These are phyloP conservation scores for Cyanoliseus patagonus DNA, from an alignment of 2,113 vertebrate genomes.

Conservation along the genomic window DNA sequence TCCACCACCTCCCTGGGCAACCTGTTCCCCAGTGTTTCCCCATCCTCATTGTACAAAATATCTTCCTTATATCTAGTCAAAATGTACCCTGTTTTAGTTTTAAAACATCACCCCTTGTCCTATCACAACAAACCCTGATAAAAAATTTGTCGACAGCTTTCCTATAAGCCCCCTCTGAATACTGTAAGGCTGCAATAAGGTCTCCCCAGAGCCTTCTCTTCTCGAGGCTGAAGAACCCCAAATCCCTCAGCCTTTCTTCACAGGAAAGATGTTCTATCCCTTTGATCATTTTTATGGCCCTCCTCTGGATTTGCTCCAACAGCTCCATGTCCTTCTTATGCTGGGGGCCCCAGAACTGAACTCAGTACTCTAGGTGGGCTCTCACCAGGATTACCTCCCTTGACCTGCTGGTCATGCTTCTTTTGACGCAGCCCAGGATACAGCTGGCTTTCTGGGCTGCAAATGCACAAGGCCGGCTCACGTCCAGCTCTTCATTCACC, in stretches of 20 bases:
- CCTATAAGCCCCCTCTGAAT: not conserved
- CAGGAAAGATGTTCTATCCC: not conserved
- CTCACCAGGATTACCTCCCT: not conserved
- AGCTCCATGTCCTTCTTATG: not conserved
- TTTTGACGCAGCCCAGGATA: not conserved
- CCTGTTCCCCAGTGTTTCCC: not conserved
- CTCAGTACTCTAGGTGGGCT: not conserved
- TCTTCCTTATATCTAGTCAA: not conserved
- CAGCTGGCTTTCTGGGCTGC: not conserved
- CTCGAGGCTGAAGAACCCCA: not conserved
- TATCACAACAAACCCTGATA: not conserved
- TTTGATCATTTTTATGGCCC: not conserved
- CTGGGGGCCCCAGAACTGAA: not conserved
- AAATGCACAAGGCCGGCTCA: not conserved
- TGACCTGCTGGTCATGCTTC: too few relatives aligned
- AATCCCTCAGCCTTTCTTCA: not conserved
- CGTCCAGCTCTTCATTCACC: not conserved
- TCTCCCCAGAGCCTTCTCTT: not conserved
- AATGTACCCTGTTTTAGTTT: not conserved
- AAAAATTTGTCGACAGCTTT: not conserved
- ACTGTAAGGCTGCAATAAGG: not conserved
- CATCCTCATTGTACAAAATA: not conserved
- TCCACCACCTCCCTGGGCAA: not conserved
- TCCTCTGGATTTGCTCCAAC: not conserved
- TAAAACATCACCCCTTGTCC: not conserved